Percentiles rank a stretch among this genome's conserved stretches.
phyloP scores from a whole-genome alignment of 2,888 invertebrate genomes.

The Phymatocera aterrima region DNA sequence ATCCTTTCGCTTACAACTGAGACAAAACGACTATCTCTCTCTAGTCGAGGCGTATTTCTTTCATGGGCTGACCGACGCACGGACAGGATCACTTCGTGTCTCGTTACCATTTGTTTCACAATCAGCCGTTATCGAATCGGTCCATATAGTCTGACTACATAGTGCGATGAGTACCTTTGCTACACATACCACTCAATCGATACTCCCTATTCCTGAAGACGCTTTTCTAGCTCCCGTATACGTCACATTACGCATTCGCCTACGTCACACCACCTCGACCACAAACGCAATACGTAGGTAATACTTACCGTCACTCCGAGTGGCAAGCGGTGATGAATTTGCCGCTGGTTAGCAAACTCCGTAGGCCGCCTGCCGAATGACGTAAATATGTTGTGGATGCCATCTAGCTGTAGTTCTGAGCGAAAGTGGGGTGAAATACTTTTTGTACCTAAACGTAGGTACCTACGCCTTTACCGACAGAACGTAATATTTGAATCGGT shows the following conservation, averaged over 20 bases:
- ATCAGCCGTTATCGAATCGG: conserved; percentile 23
- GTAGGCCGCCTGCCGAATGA: no score
- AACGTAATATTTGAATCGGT: neutral
- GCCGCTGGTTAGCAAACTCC: no score
- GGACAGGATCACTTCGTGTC: neutral
- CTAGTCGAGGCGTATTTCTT: neutral
- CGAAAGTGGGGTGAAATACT: no score
- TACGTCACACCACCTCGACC: neutral
- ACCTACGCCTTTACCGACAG: no score
- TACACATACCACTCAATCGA: neutral
- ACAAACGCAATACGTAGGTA: neutral
- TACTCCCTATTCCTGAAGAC: neutral
- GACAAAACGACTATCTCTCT: neutral
- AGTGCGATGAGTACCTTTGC: conserved; percentile 5
- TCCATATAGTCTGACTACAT: no score
- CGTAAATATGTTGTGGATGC: no score
- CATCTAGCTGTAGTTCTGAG: no score
- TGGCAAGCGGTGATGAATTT: no score
- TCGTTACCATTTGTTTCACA: neutral
- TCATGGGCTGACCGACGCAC: neutral
- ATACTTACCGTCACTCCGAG: no score
- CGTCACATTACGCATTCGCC: no score
- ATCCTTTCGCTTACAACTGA: neutral
- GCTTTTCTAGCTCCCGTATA: neutral
- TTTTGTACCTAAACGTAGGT: no score